These are phyloP conservation scores for Drosophila diplacantha DNA, from an alignment of 2,888 invertebrate genomes.

Conservation along the genomic window DNA sequence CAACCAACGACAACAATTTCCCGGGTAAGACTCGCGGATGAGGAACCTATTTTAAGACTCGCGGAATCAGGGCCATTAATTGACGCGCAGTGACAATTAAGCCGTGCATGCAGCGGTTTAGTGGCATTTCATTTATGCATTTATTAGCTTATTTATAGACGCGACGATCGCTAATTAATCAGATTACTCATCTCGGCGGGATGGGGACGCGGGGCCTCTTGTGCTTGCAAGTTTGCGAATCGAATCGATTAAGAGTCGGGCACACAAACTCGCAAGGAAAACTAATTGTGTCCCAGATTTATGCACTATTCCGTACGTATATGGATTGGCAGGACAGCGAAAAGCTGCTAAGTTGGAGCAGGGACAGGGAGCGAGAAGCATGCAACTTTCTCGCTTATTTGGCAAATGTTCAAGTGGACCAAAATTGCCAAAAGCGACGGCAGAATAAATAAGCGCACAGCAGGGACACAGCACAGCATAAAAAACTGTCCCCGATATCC, in stretches of 20 bases:
- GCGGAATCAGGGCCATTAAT: constrained; percentile 22
- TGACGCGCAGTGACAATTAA: constrained; percentile 30
- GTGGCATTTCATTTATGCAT: constrained; percentile 29
- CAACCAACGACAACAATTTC: background rate
- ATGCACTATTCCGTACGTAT: constrained; percentile 57
- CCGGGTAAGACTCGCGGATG: constrained; percentile 7
- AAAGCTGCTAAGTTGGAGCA: background rate
- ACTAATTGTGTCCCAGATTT: constrained; percentile 52
- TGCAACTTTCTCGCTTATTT: constrained; percentile 67
- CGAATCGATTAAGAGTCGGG: constrained; percentile 17
- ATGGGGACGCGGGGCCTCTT: background rate
- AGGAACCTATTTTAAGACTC: constrained; percentile 8
- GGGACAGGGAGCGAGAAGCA: constrained; percentile 21
- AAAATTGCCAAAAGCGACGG: constrained; percentile 48
- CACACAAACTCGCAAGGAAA: constrained; percentile 4
- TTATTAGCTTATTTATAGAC: constrained; percentile 32
- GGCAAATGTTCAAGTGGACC: constrained; percentile 66
- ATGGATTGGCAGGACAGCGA: constrained; percentile 49
- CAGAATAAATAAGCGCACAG: constrained; percentile 57
- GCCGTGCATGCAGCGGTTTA: constrained; percentile 18
- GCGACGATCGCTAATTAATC: constrained; percentile 11
- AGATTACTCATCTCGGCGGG: constrained; percentile 6
- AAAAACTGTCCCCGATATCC: constrained; percentile 8
- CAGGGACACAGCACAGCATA: constrained; percentile 9
- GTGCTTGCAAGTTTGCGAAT: too few species aligned